phyloP scores from a whole-genome alignment of 2,113 vertebrate species.

The Triplophysa tibetana region DNA sequence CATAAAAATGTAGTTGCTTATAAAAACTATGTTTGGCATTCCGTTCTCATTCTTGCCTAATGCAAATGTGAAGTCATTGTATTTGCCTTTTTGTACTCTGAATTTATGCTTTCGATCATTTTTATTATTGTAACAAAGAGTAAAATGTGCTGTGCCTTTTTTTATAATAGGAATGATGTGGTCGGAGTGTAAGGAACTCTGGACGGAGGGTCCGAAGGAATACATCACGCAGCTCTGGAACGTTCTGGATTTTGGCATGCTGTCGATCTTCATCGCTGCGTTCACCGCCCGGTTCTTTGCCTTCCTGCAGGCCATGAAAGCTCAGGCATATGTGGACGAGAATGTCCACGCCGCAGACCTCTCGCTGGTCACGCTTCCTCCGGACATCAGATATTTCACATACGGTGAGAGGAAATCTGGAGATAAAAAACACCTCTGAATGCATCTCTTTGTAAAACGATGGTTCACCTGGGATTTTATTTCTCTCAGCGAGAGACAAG shows the following conservation, averaged over 20 bases:
- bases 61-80: too few relatives aligned
- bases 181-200: slow-evolving; percentile 90
- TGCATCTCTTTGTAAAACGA: neutral
- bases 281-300: slow-evolving; percentile 86
- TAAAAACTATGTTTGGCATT: neutral
- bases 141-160: neutral
- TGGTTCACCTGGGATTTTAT: neutral
- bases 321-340: slow-evolving; percentile 85
- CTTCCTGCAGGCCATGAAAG: slow-evolving; percentile 84
- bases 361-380: slow-evolving; percentile 80
- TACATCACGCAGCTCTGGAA: slow-evolving; percentile 89
- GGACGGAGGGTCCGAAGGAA: slow-evolving; percentile 86
- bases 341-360: slow-evolving; percentile 79
- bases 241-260: slow-evolving; percentile 87
- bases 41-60: too few relatives aligned
- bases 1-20: too few relatives aligned
- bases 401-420: slow-evolving; percentile 74
- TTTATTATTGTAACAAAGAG: too few relatives aligned
- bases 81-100: too few relatives aligned
- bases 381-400: slow-evolving; percentile 86
- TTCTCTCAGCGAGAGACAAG: slow-evolving; percentile 82
- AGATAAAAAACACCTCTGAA: too few relatives aligned
- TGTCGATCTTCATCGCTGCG: slow-evolving; percentile 87
- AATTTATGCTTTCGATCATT: too few relatives aligned
- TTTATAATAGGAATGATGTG: slow-evolving; percentile 85